Percentiles rank a stretch among this genome's conserved stretches.
Conservation (phyloP, 2,888 invertebrate species). For the Clusia tigrina region DNA sequence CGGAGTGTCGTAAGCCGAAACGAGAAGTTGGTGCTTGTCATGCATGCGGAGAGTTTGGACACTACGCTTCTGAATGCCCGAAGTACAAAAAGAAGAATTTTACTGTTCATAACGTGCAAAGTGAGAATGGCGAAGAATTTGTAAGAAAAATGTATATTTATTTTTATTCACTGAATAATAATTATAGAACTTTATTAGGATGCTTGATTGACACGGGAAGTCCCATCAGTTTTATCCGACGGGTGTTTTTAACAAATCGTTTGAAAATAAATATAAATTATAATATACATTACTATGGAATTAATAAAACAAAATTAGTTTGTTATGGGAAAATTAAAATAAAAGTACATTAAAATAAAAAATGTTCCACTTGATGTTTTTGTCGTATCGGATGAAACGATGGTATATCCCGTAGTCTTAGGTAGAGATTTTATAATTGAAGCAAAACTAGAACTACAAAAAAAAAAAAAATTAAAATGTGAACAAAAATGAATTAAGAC, state of each 20-base stretch:
- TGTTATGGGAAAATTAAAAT: too few species aligned
- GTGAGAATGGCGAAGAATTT: constrained; percentile 1
- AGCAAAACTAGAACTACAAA: too few species aligned
- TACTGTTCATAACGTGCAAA: neutral
- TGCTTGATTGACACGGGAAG: constrained; percentile 22
- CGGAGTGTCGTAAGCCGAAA: constrained; percentile 17
- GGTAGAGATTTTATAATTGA: constrained; percentile 26
- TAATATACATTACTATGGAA: constrained; percentile 18
- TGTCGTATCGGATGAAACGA: constrained; percentile 22
- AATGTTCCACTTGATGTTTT: constrained; percentile 19
- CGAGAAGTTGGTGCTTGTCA: constrained; percentile 13
- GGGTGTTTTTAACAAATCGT: too few species aligned
- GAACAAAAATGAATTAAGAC: too few species aligned
- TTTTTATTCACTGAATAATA: constrained; percentile 4
- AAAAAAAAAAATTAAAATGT: too few species aligned
- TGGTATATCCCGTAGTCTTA: constrained; percentile 21
- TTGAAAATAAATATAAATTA: too few species aligned
- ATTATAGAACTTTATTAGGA: constrained; percentile 6
- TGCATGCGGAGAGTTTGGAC: constrained; percentile 20
- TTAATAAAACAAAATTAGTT: too few species aligned
- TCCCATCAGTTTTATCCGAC: constrained; percentile 15
- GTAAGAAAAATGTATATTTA: constrained; percentile 19
- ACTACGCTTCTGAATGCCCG: constrained; percentile 14
- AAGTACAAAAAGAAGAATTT: constrained; percentile 11
- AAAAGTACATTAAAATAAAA: constrained; percentile 17